Evolutionary conservation across 2,797 vertebrate genomes (phyloP), one percentile per base, ranked within the genome.

Genomic region (Phoeniculus purpureus): DNA sequence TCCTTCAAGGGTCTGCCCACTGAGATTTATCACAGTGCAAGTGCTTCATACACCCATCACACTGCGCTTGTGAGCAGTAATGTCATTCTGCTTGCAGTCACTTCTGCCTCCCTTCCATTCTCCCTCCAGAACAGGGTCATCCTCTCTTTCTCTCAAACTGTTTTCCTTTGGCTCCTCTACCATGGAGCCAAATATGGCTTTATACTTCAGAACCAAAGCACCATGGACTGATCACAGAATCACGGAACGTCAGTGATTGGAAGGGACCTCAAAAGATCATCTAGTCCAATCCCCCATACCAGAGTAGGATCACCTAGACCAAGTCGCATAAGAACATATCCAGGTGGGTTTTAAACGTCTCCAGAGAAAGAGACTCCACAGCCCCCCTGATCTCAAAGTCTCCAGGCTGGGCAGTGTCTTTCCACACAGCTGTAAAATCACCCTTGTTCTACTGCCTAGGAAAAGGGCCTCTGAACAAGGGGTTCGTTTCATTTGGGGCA

Each of bases 1-100:
- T 32, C 64, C 52, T 65, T 45, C 1, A 1, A 10, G 51, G 20
- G 10, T 32, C 55, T 40, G 45, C 50, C 50, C 1, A 1, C 7
- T 10, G 2, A 2, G 27, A 34, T 51, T 75, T 37, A 34, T 72
- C 34, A 10, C 13, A 1, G 12, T 2, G 5, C 48, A 21, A 8
- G 43, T 66, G 48, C 43, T 40, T 8, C 65, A 23, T 40, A 8
- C 1, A 1, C 29, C 8, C 4, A 0, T 13, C 9, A 26, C 20
- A 2, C 51, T 32, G 56, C 74, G 20, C 4, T 12, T 7, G 4
- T 13, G 47, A 68, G 61, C 79, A 27, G 56, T 4, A 34, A 23
- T 25, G 8, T 23, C 1, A 0, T 51, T 40, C 58, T 29, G 52
- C 13, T 15, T 45, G 54, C 72, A 29, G 43, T 43, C 61, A 23